Evolutionary conservation across 2,113 vertebrate species (phyloP).

Genomic region (Centrocercus urophasianus): DNA sequence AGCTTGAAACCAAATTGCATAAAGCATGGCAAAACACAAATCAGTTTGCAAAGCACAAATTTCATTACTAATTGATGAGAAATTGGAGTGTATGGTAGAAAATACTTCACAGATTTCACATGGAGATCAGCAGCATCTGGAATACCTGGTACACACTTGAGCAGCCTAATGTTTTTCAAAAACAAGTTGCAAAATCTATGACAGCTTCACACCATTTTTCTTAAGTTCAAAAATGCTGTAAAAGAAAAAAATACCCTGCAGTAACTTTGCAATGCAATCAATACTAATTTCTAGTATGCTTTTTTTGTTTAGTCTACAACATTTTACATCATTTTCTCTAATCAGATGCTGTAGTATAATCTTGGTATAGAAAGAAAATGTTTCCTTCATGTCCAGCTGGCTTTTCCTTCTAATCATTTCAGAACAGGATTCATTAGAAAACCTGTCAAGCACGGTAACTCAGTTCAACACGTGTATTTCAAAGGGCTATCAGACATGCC

Average conservation of each 20-base stretch:
- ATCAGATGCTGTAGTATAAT: background rate
- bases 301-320: background rate
- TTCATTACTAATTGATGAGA: background rate
- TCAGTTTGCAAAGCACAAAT: background rate
- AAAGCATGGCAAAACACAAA: background rate
- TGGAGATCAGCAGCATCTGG: background rate
- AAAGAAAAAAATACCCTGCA: background rate
- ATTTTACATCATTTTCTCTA: background rate
- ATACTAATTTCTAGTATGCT: background rate
- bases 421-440: constrained; percentile 10
- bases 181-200: background rate
- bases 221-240: background rate
- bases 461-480: background rate
- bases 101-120: background rate
- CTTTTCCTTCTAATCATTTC: background rate
- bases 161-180: background rate
- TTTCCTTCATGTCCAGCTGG: background rate
- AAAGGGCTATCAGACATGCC: constrained; percentile 26
- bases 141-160: background rate
- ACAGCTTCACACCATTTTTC: background rate
- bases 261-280: background rate
- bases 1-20: background rate
- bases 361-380: background rate
- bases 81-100: background rate
- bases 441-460: constrained; percentile 13